Evolutionary conservation across 1,140 invertebrate species (phyloP), one percentile per base, ranked within the genome.

Genomic region (Meloidogyne hapla): DNA sequence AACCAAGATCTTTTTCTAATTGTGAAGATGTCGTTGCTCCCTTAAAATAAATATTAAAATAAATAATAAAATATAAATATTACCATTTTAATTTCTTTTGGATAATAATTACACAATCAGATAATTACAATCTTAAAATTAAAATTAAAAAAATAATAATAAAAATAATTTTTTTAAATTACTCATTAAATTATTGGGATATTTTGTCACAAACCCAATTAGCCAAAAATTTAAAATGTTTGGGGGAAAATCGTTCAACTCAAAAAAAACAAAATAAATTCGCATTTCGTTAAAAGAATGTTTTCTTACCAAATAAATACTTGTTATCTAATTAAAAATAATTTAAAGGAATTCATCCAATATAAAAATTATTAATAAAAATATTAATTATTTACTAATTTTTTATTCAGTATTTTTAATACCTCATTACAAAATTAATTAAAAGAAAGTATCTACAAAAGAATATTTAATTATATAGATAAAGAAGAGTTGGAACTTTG

Each of bases 1-100:
- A 40, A 67, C 76, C 80, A 40, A 85, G 75, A 33, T 85, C 83
- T 74, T 85, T 84, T 48, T 85, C 83, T 21, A 85, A 79, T 28
- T 86, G 83, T 8, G 84, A 82, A 21, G 83, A 85, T 71, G 84
- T 72, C 69, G 69, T 86, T 28, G 84, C 79, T 45, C 83, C 83
- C 83, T 83, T 38, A 40, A 80, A 79, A 33, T 67, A 15, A 40
- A 26, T 67, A 67, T 8, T 28, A 18, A 21, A 56, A 56, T 56
- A 56, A 56, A n/a, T 56, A 48, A 48, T 56, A 56, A 56, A n/a
- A 33, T 33, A 5, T 1, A n/a, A n/a, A 6, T 42, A 56, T n/a
- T n/a, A 56, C 48, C 48, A 56, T 56, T 56, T n/a, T 56, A 56
- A 13, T 5, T 18, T 48, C 13, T 33, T 33, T 33, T 33, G 33